phyloP scores from a whole-genome alignment of 2,797 vertebrate species.

The Loriculus beryllinus region DNA sequence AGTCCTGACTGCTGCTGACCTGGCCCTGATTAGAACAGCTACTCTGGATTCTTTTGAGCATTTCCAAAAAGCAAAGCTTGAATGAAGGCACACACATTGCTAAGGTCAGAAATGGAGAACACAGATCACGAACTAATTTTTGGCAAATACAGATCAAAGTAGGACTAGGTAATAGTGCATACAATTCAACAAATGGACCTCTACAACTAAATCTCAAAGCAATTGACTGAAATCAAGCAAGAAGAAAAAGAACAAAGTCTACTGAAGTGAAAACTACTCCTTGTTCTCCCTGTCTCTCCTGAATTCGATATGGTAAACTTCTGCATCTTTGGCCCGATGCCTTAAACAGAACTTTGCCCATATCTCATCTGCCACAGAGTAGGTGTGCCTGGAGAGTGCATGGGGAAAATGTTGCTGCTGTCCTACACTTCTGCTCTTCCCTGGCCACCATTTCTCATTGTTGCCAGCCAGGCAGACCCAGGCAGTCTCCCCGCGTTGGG shows the following conservation, averaged over 20 bases:
- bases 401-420: not conserved
- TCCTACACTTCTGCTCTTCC: not conserved
- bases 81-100: not conserved
- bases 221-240: not conserved
- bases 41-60: not conserved
- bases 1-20: not conserved
- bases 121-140: not conserved
- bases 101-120: not conserved
- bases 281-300: not conserved
- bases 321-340: not conserved
- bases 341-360: not conserved
- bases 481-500: not conserved
- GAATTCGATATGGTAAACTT: not conserved
- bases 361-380: not conserved
- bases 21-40: not conserved
- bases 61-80: not conserved
- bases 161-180: not conserved
- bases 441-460: not conserved
- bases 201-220: not conserved
- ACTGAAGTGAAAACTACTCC: not conserved
- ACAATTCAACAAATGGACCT: not conserved
- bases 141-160: not conserved
- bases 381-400: not conserved
- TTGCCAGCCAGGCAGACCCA: not conserved
- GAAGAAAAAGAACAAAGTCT: not conserved